Base-by-base conservation (phyloP, 1,140 invertebrate genomes). In the Metaphire vulgaris region DNA sequence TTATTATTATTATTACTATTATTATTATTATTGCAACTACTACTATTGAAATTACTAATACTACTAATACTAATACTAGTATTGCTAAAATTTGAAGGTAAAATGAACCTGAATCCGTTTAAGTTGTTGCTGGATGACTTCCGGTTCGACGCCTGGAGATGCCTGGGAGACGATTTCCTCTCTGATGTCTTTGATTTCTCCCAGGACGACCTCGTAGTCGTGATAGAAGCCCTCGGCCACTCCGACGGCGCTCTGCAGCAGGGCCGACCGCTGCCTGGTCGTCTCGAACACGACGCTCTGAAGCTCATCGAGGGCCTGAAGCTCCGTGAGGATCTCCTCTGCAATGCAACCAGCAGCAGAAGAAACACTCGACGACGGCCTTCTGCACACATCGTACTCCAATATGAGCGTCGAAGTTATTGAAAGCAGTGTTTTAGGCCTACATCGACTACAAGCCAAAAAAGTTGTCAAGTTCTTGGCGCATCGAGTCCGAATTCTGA, bases 171-270 rank as follows among this genome's bases (percentile, higher is more conserved):
- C 89, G 30, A 98, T 87, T 15, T 93, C 92, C 82, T 97, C 94
- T 81, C 96, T 92, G 2, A 99, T 87, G 81, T 97, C 95, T 74
- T 92, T 90, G 21, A 99, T 86, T 0, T 92, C 92, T 2, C 90
- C 89, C 93, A 98, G 95, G 1, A 97, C 92, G n/a, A 91, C 91
- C 76, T 93, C 91, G 72, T 97, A 88, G 82, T 97, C 92, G 77
- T 92, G 90, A 94, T 95, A 98, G 91, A 99, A 99, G 69, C 91
- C 91, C 78, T 96, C 92, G 0, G 97, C 95, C 14, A 95, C 89
- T 32, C 90, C 89, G 21, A 98, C 85, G 1, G 96, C 93, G 78
- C 95, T 92, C 74, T 96, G 91, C 34, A 99, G 86, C 0, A 92
- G 89, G 89, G 1, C 93, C 91, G 28, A 97, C 90, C 80, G 92